Conservation (phyloP, 2,797 vertebrate genomes). For the Pteronotus mesoamericanus region DNA sequence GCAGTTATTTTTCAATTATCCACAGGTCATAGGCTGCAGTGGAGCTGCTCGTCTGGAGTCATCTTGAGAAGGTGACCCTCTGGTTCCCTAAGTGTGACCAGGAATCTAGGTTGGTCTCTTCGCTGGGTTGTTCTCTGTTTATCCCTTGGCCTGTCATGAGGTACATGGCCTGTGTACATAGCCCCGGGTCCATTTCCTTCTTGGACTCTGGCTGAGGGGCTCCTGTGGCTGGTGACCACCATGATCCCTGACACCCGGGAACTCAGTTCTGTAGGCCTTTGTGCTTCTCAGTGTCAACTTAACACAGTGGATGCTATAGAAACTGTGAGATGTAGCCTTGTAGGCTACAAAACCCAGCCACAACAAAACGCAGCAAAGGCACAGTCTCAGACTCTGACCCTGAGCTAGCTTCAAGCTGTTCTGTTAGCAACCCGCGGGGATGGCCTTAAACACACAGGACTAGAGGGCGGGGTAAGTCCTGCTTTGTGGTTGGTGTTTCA, state of each 20-base stretch:
- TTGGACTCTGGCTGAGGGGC: background rate
- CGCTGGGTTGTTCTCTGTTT: background rate
- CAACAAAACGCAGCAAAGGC: background rate
- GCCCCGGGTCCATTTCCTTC: background rate
- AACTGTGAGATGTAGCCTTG: background rate
- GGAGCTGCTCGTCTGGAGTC: background rate
- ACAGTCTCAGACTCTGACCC: background rate
- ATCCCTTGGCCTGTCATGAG: background rate
- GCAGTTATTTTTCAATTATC: background rate
- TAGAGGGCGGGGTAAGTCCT: background rate
- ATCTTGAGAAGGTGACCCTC: background rate
- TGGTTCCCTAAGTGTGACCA: background rate
- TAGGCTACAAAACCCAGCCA: background rate
- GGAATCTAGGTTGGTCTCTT: background rate
- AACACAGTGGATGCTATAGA: rapidly evolving
- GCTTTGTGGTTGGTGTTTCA: background rate
- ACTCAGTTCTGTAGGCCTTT: background rate
- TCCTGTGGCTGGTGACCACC: background rate
- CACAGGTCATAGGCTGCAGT: background rate
- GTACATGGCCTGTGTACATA: background rate
- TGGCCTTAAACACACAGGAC: background rate
- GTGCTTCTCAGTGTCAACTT: background rate
- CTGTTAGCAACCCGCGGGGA: too few species aligned
- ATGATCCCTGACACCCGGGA: background rate
- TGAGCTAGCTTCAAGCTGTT: background rate